These are phyloP conservation scores for Melipona quadrifasciata DNA, from an alignment of 1,140 invertebrate genomes.

Conservation along the genomic window DNA sequence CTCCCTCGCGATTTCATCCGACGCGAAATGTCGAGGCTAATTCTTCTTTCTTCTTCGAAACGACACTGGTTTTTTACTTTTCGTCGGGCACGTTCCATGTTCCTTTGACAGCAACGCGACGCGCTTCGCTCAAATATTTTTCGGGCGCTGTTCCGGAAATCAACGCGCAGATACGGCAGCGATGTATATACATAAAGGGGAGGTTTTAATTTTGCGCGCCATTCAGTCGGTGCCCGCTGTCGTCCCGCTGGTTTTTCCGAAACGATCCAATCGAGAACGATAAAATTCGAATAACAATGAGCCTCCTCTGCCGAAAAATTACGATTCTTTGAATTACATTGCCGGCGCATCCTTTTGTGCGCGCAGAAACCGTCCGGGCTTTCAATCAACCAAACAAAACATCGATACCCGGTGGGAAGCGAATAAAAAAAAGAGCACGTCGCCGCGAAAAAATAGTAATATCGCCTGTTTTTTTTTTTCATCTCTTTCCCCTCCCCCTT, in stretches of 20 bases:
- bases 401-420: not conserved
- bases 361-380: not conserved
- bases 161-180: not conserved
- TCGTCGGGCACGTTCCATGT: no score
- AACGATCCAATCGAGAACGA: not conserved
- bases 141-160: not conserved
- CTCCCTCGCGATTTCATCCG: no score
- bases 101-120: not conserved
- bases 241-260: not conserved
- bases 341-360: not conserved
- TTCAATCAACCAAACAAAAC: conserved; percentile 15
- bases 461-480: not conserved
- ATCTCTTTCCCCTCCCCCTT: no score
- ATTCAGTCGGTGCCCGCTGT: not conserved
- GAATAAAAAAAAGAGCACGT: not conserved
- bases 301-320: conserved; percentile 6
- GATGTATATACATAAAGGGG: not conserved
- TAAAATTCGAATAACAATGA: conserved; percentile 17
- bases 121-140: not conserved
- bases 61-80: no score
- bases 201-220: conserved; percentile 13
- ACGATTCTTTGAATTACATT: conserved; percentile 12
- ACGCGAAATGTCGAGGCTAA: no score
- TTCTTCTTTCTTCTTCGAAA: no score
- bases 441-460: not conserved